Base-by-base conservation (phyloP, 2,888 invertebrate genomes). In the Peribatodes rhomboidaria region DNA sequence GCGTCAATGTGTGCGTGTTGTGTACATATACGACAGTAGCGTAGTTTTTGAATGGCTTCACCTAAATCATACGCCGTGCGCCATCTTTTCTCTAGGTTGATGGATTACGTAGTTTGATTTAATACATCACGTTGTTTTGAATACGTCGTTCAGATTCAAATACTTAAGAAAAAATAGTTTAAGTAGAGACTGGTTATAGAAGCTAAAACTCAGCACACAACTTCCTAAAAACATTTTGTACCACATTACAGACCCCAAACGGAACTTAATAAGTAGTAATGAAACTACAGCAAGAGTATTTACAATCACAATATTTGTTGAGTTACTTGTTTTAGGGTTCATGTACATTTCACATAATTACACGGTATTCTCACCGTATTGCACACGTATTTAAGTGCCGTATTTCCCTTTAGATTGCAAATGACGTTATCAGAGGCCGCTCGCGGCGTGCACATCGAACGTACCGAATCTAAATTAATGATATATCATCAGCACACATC, bases 381-480 rank as follows among this genome's bases (percentile, higher is more conserved):
- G 42, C 42, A 33, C 14, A 11, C 54, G 35, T 20, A 55, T 55
- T 35, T 33, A 31, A 55, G 42, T 41, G 31, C 42, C 22, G 16
- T n/a, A 55, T 55, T 42, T 9, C 54, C 31, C 54, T 54, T 44
- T 44, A 35, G 55, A 55, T 55, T 46, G 55, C 55, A 55, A 55
- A 55, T 55, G 55, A 44, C 44, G 55, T 46, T 55, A 44, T 55
- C 55, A 55, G 33, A 55, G 41, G 41, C 22, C 13, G 44, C 44
- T 44, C 20, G 44, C 33, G 42, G 54, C 42, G 49, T 54, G 41
- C 42, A 27, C 53, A 35, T 44, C 35, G 55, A 35, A 44, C 14
- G 44, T 33, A 44, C 20, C 55, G 44, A 27, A 42, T 54, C 54
- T 54, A 54, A 55, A 55, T 55, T 55, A 55, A 55, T 44, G 44